phyloP scores from a whole-genome alignment of 1,140 invertebrate genomes.

The Brachionus koreanus region DNA sequence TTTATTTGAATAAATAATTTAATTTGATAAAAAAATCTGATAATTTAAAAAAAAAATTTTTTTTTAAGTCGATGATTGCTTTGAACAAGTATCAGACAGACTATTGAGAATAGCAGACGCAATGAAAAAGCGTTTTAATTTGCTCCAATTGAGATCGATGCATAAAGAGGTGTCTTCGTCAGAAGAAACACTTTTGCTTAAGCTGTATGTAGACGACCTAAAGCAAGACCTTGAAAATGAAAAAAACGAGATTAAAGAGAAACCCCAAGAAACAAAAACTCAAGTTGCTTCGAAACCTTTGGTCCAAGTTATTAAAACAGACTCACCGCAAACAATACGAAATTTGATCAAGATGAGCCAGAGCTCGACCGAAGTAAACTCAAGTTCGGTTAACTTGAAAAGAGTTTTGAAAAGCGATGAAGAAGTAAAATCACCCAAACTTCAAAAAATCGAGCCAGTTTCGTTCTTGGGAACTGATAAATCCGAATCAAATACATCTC shows the following conservation, averaged over 20 bases:
- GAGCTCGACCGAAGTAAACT: neutral
- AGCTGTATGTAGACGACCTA: constrained; percentile 33
- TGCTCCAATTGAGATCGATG: constrained; percentile 32
- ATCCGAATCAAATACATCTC: constrained; percentile 25
- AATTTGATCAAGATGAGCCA: constrained; percentile 10
- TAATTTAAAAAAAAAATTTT: neutral
- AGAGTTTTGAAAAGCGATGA: neutral
- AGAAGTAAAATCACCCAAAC: neutral
- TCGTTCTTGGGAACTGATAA: neutral
- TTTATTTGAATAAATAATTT: no score
- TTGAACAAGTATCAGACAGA: constrained; percentile 34
- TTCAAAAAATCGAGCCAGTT: neutral
- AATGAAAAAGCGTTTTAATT: constrained; percentile 41
- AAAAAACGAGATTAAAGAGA: constrained; percentile 2
- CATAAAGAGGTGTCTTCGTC: constrained; percentile 31
- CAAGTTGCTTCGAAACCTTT: neutral
- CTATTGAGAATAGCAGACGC: constrained; percentile 22
- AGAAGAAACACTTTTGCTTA: constrained; percentile 25
- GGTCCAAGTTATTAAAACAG: neutral
- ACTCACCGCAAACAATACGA: constrained; percentile 12
- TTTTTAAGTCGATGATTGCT: constrained; percentile 26
- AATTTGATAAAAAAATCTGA: no score
- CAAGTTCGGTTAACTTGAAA: neutral
- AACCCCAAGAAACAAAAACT: neutral
- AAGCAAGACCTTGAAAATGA: neutral